phyloP scores from a whole-genome alignment of 2,888 invertebrate species.

The Apodemia zela region DNA sequence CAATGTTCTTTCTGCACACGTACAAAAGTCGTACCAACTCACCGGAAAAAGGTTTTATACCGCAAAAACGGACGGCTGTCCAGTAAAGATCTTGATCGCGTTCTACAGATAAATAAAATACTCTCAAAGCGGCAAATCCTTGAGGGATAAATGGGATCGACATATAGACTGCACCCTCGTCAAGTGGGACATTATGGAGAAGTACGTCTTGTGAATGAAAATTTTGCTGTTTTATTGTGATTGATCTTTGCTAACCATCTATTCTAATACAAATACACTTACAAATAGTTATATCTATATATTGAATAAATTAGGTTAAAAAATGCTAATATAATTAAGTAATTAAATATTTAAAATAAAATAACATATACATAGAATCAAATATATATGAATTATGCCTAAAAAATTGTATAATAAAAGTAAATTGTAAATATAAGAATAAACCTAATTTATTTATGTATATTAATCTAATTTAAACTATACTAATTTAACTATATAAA shows the following conservation, averaged over 20 bases:
- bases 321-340: too few species aligned
- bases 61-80: conserved; percentile 19
- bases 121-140: conserved; percentile 39
- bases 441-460: too few species aligned
- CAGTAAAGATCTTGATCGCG: conserved; percentile 11
- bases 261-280: not conserved
- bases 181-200: conserved; percentile 54
- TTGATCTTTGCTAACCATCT: conserved; percentile 5
- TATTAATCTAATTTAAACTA: too few species aligned
- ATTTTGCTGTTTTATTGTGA: conserved; percentile 22
- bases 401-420: too few species aligned
- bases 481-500: too few species aligned
- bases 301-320: too few species aligned
- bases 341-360: too few species aligned
- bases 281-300: not conserved
- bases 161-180: conserved; percentile 56
- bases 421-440: too few species aligned
- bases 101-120: conserved; percentile 38
- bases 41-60: conserved; percentile 18
- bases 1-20: conserved; percentile 17
- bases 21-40: conserved; percentile 10
- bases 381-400: too few species aligned
- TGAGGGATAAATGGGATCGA: conserved; percentile 37
- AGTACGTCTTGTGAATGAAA: conserved; percentile 47
- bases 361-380: too few species aligned